Conservation (phyloP, 2,113 vertebrate genomes). For the Alexandromys fortis region DNA sequence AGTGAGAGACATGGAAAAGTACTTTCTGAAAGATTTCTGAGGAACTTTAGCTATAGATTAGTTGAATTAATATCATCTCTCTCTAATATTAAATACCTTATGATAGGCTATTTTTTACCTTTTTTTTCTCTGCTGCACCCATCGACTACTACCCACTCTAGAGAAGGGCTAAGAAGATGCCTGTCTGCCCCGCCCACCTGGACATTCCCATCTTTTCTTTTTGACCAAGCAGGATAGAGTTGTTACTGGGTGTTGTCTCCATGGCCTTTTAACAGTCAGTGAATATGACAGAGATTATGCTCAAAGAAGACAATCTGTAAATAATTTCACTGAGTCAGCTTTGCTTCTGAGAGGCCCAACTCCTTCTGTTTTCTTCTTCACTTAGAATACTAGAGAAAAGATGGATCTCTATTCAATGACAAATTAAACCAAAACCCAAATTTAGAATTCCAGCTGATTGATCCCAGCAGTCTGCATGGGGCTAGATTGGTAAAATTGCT, state of each 20-base stretch:
- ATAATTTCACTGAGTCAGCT: neutral
- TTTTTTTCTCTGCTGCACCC: neutral
- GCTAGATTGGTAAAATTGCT: neutral
- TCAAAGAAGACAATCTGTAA: neutral
- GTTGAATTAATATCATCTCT: neutral
- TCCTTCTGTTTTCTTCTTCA: neutral
- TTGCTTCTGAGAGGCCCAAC: neutral
- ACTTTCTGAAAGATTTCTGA: constrained; percentile 32
- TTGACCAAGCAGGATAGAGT: neutral
- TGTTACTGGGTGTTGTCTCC: neutral
- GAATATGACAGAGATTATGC: neutral
- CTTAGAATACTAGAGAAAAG: neutral
- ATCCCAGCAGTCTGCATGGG: neutral
- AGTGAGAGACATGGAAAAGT: constrained; percentile 49
- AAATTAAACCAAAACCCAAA: constrained; percentile 30
- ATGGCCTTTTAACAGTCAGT: neutral
- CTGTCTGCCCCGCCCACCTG: no score
- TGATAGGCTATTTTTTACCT: neutral
- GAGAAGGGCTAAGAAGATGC: neutral
- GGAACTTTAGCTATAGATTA: neutral
- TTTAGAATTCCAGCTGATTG: neutral
- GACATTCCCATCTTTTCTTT: neutral
- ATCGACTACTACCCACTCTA: neutral
- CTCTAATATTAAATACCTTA: neutral
- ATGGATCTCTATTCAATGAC: neutral